phyloP scores from a whole-genome alignment of 1,140 invertebrate species.

The Melitaea cinxia region DNA sequence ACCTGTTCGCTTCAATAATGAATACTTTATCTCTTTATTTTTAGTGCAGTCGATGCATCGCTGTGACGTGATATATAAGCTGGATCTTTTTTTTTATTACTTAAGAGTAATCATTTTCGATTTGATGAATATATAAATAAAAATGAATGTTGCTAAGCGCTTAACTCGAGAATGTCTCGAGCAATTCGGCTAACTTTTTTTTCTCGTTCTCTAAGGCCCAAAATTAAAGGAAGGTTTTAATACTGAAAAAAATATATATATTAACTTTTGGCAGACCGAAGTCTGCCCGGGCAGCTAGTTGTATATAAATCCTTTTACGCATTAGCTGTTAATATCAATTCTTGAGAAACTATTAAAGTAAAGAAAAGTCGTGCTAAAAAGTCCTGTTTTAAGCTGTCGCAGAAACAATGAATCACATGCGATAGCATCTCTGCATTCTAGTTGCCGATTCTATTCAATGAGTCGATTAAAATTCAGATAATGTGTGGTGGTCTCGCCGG shows the following conservation, averaged over 20 bases:
- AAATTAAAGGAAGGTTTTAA: too few relatives aligned
- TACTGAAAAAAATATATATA: too few relatives aligned
- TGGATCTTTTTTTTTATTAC: background rate
- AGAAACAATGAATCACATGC: constrained; percentile 55
- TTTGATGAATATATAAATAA: background rate
- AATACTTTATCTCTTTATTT: constrained; percentile 8
- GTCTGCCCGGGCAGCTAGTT: too few relatives aligned
- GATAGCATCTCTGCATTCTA: constrained; percentile 63
- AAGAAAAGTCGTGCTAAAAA: background rate
- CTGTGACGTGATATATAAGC: background rate
- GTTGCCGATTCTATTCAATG: constrained; percentile 68
- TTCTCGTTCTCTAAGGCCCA: too few relatives aligned
- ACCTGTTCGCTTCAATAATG: constrained; percentile 11
- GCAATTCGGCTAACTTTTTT: too few relatives aligned
- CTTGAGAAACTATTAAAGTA: background rate
- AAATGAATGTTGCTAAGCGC: too few relatives aligned
- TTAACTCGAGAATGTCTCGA: too few relatives aligned
- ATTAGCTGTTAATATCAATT: background rate
- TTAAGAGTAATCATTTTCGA: background rate
- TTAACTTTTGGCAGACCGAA: too few relatives aligned
- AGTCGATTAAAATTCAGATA: constrained; percentile 73
- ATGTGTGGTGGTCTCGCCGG: constrained; percentile 63
- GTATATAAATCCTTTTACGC: too few relatives aligned
- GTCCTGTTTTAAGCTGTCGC: background rate
- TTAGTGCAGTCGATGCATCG: constrained; percentile 16